phyloP scores from a whole-genome alignment of 92 coral and sea anemone genomes.

The Palythoa grandiflora region DNA sequence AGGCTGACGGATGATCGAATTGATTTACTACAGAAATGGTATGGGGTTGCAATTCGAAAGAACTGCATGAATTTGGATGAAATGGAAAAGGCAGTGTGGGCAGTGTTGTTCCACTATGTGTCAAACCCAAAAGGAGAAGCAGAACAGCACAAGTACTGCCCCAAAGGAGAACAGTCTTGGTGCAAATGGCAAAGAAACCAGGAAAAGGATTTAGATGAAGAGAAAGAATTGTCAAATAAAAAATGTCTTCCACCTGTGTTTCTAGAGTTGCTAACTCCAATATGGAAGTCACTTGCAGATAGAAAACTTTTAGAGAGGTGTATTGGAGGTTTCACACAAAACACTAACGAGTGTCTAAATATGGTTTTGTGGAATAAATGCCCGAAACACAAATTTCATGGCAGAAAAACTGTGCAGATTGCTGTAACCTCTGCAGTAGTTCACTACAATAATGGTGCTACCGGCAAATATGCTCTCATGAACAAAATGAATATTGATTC shows the following conservation, averaged over 20 bases:
- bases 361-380: conserved; percentile 12
- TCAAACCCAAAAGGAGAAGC: background rate
- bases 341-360: conserved; percentile 9
- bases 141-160: conserved; percentile 14
- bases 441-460: conserved; percentile 13
- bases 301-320: background rate
- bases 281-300: conserved; percentile 12
- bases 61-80: conserved; percentile 2
- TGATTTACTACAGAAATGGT: background rate
- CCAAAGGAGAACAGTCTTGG: conserved; percentile 9
- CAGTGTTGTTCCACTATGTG: conserved; percentile 1
- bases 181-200: conserved; percentile 6
- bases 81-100: conserved; percentile 17
- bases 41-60: conserved; percentile 6
- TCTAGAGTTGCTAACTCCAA: conserved; percentile 1
- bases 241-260: conserved; percentile 9
- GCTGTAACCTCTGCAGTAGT: background rate
- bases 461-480: conserved; percentile 20
- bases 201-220: background rate
- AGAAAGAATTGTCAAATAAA: background rate
- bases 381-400: conserved; percentile 22
- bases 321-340: conserved; percentile 11
- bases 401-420: background rate
- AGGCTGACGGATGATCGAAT: background rate
- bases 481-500: background rate